These are phyloP conservation scores for Pseudomyrmex gracilis DNA, from an alignment of 1,140 invertebrate species.

Conservation along the genomic window DNA sequence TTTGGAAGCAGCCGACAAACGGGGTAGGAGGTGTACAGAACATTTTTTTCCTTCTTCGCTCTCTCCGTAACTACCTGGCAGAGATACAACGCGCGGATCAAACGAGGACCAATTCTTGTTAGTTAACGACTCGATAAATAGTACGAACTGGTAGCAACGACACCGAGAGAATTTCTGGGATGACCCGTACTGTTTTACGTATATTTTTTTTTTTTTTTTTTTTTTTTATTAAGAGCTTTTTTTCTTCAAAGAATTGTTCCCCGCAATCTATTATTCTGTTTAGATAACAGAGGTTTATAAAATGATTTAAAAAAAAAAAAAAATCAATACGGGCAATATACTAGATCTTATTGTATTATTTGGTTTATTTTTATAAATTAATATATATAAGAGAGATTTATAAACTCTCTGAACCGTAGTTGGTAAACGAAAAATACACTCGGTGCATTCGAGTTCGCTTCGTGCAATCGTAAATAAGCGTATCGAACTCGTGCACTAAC, in stretches of 20 bases:
- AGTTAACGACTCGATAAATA: slow-evolving; percentile 53
- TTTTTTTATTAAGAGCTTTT: not conserved
- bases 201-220: slow-evolving; percentile 1
- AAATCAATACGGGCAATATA: too few relatives aligned
- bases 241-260: not conserved
- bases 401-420: not conserved
- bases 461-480: slow-evolving; percentile 65
- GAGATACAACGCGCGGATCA: slow-evolving; percentile 25
- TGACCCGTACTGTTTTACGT: not conserved
- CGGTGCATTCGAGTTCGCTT: slow-evolving; percentile 31
- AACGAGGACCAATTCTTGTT: slow-evolving; percentile 45
- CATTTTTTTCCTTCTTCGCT: slow-evolving; percentile 39
- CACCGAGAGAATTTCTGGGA: slow-evolving; percentile 20
- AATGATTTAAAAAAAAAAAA: too few relatives aligned
- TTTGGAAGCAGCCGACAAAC: slow-evolving; percentile 25
- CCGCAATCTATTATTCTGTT: not conserved
- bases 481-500: slow-evolving; percentile 60
- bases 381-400: not conserved
- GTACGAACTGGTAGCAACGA: not conserved
- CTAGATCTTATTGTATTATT: too few relatives aligned
- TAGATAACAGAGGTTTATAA: not conserved
- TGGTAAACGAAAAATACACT: slow-evolving; percentile 23
- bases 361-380: too few relatives aligned
- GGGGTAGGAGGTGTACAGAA: slow-evolving; percentile 24
- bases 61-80: slow-evolving; percentile 58